Evolutionary conservation across 2,113 vertebrate genomes (phyloP).

Genomic region (Halichoeres trimaculatus): DNA sequence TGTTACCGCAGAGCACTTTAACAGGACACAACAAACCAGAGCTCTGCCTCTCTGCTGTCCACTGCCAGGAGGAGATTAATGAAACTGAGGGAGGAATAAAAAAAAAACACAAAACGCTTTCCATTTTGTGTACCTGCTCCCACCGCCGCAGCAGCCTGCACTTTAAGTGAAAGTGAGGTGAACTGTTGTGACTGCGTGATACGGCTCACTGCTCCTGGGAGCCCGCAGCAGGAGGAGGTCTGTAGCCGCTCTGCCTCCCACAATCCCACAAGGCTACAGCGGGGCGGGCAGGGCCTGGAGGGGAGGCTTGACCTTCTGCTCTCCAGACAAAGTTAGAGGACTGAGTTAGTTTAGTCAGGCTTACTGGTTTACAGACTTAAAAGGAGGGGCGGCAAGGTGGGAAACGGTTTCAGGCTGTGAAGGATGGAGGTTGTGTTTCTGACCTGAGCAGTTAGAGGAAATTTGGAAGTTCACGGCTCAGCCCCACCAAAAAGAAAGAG

Average conservation of each 20-base stretch:
- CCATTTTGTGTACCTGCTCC: slow-evolving; percentile 10
- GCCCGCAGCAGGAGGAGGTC: not conserved
- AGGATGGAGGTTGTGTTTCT: too few species aligned
- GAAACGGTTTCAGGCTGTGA: too few species aligned
- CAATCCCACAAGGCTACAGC: not conserved
- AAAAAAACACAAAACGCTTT: slow-evolving; percentile 13
- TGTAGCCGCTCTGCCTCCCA: not conserved
- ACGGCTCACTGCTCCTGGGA: slow-evolving; percentile 35
- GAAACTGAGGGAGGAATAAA: slow-evolving; percentile 6
- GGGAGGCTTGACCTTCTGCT: slow-evolving; percentile 35
- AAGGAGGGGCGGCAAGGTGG: not conserved
- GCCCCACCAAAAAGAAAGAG: too few species aligned
- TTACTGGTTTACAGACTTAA: slow-evolving; percentile 7
- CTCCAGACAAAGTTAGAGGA: slow-evolving; percentile 5
- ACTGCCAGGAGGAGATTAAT: slow-evolving; percentile 39
- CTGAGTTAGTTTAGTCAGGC: slow-evolving; percentile 22
- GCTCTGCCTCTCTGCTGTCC: slow-evolving; percentile 5
- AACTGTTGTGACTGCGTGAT: slow-evolving; percentile 43
- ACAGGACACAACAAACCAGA: slow-evolving; percentile 16
- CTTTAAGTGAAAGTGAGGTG: slow-evolving; percentile 40
- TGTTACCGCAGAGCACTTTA: slow-evolving; percentile 20
- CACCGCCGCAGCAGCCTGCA: slow-evolving; percentile 5
- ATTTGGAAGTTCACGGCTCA: too few species aligned
- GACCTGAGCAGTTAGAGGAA: too few species aligned
- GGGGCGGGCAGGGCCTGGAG: not conserved